A percentile compares a stretch with the other conserved stretches of the same genome.
phyloP scores from a whole-genome alignment of 2,113 vertebrate genomes.

The Stercorarius parasiticus region DNA sequence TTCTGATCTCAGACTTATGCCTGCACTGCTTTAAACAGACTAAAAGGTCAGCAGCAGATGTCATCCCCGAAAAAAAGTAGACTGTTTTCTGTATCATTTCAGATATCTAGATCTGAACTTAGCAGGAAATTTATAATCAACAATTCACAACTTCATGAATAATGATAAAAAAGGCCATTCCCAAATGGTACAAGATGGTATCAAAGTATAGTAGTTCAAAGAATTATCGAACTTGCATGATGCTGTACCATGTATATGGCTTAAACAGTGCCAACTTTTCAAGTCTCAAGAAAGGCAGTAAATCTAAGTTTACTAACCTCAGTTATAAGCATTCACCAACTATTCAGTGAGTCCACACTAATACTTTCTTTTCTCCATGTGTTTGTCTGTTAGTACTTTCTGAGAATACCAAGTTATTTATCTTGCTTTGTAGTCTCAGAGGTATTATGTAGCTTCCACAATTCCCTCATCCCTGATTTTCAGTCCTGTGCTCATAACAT shows the following conservation, averaged over 20 bases:
- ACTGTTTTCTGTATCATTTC: neutral
- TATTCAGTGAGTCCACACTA: neutral
- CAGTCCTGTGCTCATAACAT: neutral
- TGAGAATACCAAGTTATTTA: neutral
- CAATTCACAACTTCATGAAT: neutral
- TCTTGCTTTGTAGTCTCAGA: neutral
- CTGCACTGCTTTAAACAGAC: neutral
- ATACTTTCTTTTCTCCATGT: neutral
- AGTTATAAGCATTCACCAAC: neutral
- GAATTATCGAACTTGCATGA: neutral
- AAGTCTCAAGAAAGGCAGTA: neutral
- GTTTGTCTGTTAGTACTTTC: neutral
- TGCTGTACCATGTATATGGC: neutral
- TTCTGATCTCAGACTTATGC: neutral
- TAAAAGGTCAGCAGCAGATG: neutral
- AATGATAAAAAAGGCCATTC: neutral
- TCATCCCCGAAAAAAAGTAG: neutral
- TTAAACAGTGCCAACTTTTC: neutral
- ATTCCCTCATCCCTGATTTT: neutral
- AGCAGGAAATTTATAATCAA: neutral
- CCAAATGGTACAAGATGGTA: neutral
- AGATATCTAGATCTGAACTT: neutral
- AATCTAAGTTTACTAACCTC: neutral
- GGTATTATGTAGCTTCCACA: neutral
- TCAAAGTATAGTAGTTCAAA: neutral